phyloP scores from a whole-genome alignment of 2,113 vertebrate species.

The Solenodon paradoxus region DNA sequence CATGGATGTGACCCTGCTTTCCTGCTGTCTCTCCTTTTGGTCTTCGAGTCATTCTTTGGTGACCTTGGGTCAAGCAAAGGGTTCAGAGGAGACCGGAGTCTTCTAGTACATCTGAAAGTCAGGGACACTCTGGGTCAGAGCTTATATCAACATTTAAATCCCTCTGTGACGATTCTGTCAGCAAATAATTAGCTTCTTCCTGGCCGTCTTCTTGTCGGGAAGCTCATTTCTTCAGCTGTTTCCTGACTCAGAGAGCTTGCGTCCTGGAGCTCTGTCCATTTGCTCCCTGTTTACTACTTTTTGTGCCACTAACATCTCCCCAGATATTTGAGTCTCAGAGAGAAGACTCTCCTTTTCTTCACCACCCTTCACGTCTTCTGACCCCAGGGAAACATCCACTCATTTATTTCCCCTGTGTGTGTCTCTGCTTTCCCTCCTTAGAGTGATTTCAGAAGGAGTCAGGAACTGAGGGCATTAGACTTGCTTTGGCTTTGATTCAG shows the following conservation, averaged over 20 bases:
- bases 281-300: not conserved
- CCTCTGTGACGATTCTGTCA: not conserved
- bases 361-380: not conserved
- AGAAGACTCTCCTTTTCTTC: not conserved
- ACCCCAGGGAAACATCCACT: not conserved
- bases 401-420: not conserved
- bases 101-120: no score
- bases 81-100: no score
- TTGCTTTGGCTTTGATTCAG: no score
- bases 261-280: not conserved
- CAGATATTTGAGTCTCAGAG: not conserved
- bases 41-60: not conserved
- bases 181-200: not conserved
- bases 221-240: not conserved
- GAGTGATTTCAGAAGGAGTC: no score
- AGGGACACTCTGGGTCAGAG: not conserved
- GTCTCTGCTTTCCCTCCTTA: no score
- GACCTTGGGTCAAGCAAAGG: not conserved
- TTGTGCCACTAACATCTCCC: not conserved
- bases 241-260: not conserved
- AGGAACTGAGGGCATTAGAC: no score
- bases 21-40: not conserved
- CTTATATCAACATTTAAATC: not conserved
- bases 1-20: no score
- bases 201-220: not conserved